Evolutionary conservation across 2,113 vertebrate species (phyloP).

Genomic region (Agelaius tricolor): DNA sequence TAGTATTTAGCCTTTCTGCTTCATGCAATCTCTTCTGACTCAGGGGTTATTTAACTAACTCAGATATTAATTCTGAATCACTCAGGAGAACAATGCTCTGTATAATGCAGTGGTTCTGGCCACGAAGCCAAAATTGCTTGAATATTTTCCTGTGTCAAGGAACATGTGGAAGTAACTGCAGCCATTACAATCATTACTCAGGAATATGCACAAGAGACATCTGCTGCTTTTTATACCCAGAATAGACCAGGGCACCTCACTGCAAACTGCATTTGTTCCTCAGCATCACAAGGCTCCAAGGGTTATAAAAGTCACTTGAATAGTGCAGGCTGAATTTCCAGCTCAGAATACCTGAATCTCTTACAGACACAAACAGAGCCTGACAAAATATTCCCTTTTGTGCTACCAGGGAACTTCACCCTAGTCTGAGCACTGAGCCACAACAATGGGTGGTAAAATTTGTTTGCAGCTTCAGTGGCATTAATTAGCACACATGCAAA

Average conservation of each 20-base stretch:
- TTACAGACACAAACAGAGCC: neutral
- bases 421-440: neutral
- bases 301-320: neutral
- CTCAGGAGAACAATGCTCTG: neutral
- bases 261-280: neutral
- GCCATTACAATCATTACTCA: neutral
- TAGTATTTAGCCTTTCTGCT: neutral
- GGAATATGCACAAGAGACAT: neutral
- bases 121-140: neutral
- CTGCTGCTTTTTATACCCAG: neutral
- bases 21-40: neutral
- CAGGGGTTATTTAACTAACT: constrained; percentile 14
- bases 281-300: neutral
- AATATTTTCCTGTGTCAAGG: neutral
- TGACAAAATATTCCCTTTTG: neutral
- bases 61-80: constrained; percentile 9
- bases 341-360: neutral
- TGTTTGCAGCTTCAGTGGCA: neutral
- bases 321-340: neutral
- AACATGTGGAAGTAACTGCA: neutral
- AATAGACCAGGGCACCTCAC: rapidly evolving
- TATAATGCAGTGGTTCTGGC: neutral
- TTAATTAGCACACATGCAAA: constrained; percentile 3
- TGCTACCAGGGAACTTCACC: neutral
- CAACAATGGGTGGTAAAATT: neutral